These are phyloP conservation scores for Cryptocheilus praepositus DNA, from an alignment of 2,888 invertebrate species.

Conservation along the genomic window DNA sequence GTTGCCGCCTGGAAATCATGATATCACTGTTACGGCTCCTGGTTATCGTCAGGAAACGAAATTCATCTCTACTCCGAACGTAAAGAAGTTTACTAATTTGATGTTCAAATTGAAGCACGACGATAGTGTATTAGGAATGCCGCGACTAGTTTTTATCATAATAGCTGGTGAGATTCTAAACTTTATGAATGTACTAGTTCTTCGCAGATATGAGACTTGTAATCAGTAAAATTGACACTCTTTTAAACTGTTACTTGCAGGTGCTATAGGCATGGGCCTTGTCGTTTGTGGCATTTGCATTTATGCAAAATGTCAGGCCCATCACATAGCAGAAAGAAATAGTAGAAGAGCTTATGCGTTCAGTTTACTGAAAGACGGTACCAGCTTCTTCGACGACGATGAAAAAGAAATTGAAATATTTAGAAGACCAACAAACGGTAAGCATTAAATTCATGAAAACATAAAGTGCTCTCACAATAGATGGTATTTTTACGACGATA, in stretches of 20 bases:
- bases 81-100: constrained; percentile 67
- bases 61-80: constrained; percentile 72
- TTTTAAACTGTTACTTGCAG: constrained; percentile 73
- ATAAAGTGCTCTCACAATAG: not conserved
- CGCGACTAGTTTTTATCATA: constrained; percentile 83
- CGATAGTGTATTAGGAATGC: constrained; percentile 84
- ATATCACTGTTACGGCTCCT: constrained; percentile 77
- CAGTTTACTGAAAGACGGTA: constrained; percentile 78
- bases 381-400: constrained; percentile 76
- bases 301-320: constrained; percentile 76
- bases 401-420: constrained; percentile 76
- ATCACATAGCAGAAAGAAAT: constrained; percentile 68
- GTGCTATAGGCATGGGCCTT: constrained; percentile 77
- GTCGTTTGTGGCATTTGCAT: constrained; percentile 78
- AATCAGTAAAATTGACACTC: not conserved
- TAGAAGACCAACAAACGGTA: constrained; percentile 71
- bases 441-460: not conserved
- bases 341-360: constrained; percentile 77
- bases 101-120: constrained; percentile 83
- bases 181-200: not conserved
- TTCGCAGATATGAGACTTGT: not conserved
- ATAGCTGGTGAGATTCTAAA: not conserved
- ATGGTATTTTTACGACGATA: not conserved
- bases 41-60: constrained; percentile 80
- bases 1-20: constrained; percentile 73